Conservation (phyloP, 1,140 invertebrate genomes). For the Sycophila sp. region DNA sequence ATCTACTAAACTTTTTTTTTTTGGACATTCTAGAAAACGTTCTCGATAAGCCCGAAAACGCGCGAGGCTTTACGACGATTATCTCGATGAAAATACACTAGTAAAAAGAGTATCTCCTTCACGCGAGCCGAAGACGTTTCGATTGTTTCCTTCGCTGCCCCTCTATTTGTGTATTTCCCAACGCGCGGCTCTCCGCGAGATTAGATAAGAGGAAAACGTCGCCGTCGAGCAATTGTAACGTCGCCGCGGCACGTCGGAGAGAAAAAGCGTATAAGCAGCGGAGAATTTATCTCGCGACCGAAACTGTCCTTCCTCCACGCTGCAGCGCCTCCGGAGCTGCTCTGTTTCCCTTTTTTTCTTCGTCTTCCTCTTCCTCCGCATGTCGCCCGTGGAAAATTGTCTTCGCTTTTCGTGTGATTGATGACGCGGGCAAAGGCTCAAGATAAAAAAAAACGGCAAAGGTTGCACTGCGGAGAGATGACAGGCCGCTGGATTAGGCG, state of each 20-base stretch:
- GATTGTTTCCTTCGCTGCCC: neutral
- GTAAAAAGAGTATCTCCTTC: too few relatives aligned
- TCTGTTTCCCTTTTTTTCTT: neutral
- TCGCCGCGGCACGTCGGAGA: neutral
- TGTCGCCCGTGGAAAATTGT: neutral
- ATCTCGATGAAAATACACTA: too few relatives aligned
- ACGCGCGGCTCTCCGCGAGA: neutral
- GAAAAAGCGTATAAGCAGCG: neutral
- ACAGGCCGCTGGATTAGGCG: slow-evolving; percentile 19
- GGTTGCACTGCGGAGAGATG: neutral
- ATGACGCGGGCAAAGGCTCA: neutral
- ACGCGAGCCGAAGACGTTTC: too few relatives aligned
- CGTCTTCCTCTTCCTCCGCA: neutral
- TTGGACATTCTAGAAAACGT: too few relatives aligned
- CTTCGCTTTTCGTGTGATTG: slow-evolving; percentile 23
- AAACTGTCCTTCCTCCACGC: neutral
- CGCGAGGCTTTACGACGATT: too few relatives aligned
- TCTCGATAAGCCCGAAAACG: too few relatives aligned
- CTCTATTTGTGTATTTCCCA: neutral
- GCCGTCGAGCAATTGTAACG: neutral
- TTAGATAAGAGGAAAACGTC: slow-evolving; percentile 1
- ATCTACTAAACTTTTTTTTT: too few relatives aligned
- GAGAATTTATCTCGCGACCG: neutral
- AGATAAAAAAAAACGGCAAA: neutral
- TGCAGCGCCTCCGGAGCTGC: neutral